Percentiles rank a stretch among this genome's conserved stretches.
Evolutionary conservation across 2,888 invertebrate genomes (phyloP).

Genomic region (Microdon myrmicae): DNA sequence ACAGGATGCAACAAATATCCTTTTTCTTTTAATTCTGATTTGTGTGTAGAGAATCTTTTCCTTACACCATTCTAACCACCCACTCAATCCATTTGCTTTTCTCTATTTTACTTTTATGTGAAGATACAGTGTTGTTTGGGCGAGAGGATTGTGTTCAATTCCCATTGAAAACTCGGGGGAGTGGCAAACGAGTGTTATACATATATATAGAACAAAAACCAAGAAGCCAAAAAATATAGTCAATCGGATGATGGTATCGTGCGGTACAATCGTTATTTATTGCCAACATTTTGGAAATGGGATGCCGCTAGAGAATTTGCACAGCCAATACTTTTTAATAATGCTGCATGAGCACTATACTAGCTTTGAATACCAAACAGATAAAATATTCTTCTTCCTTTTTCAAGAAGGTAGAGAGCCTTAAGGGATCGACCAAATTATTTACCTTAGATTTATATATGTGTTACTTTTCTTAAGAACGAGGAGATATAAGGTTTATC

Average conservation of each 20-base stretch:
- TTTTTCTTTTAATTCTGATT: conserved; percentile 50
- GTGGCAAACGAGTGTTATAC: conserved; percentile 22
- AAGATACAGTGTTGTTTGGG: conserved; percentile 17
- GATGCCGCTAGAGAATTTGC: conserved; percentile 16
- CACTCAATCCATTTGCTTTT: not conserved
- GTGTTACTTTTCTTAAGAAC: too few relatives aligned
- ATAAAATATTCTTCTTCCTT: conserved; percentile 16
- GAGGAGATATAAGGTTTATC: too few relatives aligned
- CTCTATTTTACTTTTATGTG: conserved; percentile 3
- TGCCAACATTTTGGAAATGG: too few relatives aligned
- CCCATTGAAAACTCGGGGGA: not conserved
- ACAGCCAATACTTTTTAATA: conserved; percentile 34
- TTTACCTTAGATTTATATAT: too few relatives aligned
- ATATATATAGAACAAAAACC: conserved; percentile 26
- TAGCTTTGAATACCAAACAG: conserved; percentile 12
- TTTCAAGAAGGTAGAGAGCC: too few relatives aligned
- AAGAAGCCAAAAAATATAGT: too few relatives aligned
- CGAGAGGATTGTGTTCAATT: conserved; percentile 18
- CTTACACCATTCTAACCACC: not conserved
- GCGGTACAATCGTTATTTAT: too few relatives aligned
- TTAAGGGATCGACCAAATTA: too few relatives aligned
- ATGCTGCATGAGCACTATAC: too few relatives aligned
- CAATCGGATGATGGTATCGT: too few relatives aligned
- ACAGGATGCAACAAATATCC: conserved; percentile 55
- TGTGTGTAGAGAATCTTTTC: conserved; percentile 23